Evolutionary conservation across 2,797 vertebrate genomes (phyloP).

Genomic region (Salarias fasciatus): DNA sequence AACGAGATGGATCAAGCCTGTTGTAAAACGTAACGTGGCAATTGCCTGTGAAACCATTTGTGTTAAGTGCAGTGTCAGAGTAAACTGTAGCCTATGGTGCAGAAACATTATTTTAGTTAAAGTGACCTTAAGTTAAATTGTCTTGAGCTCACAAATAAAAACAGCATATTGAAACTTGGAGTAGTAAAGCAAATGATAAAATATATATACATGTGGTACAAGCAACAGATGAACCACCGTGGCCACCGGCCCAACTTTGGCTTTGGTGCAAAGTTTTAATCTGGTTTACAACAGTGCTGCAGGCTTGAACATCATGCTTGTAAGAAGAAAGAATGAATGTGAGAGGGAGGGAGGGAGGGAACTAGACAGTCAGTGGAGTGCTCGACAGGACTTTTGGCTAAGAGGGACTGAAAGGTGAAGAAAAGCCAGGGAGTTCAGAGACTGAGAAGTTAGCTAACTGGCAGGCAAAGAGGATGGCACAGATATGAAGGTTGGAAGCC

Average conservation of each 20-base stretch:
- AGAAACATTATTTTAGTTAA: too few relatives aligned
- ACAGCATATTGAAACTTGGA: too few relatives aligned
- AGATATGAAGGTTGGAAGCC: slow-evolving; percentile 71
- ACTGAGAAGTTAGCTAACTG: slow-evolving; percentile 69
- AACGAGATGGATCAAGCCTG: background rate
- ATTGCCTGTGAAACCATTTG: background rate
- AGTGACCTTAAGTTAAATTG: too few relatives aligned
- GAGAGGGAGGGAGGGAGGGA: slow-evolving; percentile 10
- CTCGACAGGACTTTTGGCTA: slow-evolving; percentile 40
- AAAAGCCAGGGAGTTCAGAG: slow-evolving; percentile 56
- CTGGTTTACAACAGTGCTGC: slow-evolving; percentile 18
- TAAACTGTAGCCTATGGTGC: too few relatives aligned
- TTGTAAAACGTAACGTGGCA: background rate
- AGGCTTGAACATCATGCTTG: slow-evolving; percentile 29
- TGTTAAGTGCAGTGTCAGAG: background rate
- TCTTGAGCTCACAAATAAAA: too few relatives aligned
- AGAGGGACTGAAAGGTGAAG: slow-evolving; percentile 65
- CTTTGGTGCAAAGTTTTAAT: slow-evolving; percentile 16
- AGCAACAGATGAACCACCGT: background rate
- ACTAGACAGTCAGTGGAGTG: slow-evolving; percentile 14
- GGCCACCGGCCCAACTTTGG: slow-evolving; percentile 18
- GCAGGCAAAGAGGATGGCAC: slow-evolving; percentile 66
- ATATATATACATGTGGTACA: background rate
- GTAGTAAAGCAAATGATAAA: background rate
- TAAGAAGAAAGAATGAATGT: slow-evolving; percentile 15